These are phyloP conservation scores for Pemphredon lugubris DNA, from an alignment of 2,888 invertebrate genomes.

Conservation along the genomic window DNA sequence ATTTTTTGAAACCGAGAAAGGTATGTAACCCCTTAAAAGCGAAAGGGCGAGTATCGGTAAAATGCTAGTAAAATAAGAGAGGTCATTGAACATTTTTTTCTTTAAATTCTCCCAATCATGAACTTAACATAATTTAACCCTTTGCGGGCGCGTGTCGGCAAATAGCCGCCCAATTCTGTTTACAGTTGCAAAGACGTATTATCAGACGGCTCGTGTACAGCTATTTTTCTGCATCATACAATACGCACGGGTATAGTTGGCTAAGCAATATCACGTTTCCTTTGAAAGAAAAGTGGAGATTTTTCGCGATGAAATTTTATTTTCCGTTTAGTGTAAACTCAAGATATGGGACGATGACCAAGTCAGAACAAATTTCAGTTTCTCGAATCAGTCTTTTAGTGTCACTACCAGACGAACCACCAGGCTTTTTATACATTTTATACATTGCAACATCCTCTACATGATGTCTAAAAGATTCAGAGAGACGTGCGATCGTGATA, in stretches of 20 bases:
- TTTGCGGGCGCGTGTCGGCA: slow-evolving; percentile 40
- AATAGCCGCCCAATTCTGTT: slow-evolving; percentile 41
- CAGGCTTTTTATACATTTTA: slow-evolving; percentile 38
- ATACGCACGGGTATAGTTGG: slow-evolving; percentile 33
- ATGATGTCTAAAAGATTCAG: slow-evolving; percentile 47
- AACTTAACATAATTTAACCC: too few relatives aligned
- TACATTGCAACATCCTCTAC: slow-evolving; percentile 37
- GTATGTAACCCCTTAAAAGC: too few relatives aligned
- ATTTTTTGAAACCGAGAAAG: too few relatives aligned
- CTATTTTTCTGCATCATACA: slow-evolving; percentile 26
- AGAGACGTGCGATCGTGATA: slow-evolving; percentile 40
- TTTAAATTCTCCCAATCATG: too few relatives aligned
- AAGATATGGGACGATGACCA: slow-evolving; percentile 34
- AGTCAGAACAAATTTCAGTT: slow-evolving; percentile 48
- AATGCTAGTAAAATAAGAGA: too few relatives aligned
- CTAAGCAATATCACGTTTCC: slow-evolving; percentile 7
- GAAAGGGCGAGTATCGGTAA: too few relatives aligned
- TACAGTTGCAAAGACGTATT: slow-evolving; percentile 32
- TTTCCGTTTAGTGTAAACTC: slow-evolving; percentile 44
- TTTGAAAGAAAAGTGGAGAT: slow-evolving; percentile 28
- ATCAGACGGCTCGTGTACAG: slow-evolving; percentile 22
- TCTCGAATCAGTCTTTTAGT: slow-evolving; percentile 47
- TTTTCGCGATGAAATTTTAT: slow-evolving; percentile 40
- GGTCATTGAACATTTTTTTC: too few relatives aligned
- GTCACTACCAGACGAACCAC: slow-evolving; percentile 42